A percentile compares a stretch with the other conserved stretches of the same genome.
Evolutionary conservation across 2,113 vertebrate genomes (phyloP).

Genomic region (Carassius auratus): DNA sequence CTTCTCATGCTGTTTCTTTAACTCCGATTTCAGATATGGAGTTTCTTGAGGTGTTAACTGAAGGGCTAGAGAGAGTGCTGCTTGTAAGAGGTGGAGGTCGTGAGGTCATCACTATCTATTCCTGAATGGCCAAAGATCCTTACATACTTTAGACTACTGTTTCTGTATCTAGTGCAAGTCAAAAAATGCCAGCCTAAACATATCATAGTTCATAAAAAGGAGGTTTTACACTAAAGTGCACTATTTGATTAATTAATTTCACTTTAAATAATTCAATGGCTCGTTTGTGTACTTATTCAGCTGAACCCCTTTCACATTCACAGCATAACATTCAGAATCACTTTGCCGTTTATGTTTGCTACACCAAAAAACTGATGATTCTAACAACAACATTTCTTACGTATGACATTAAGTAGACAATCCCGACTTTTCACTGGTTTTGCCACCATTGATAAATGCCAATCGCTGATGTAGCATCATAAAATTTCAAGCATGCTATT

Average conservation of each 20-base stretch:
- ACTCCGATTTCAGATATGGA: constrained; percentile 87
- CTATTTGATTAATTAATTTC: constrained; percentile 11
- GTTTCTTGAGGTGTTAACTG: constrained; percentile 94
- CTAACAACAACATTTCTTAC: background rate
- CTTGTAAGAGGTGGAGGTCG: constrained; percentile 93
- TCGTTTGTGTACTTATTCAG: no score
- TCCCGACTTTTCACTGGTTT: background rate
- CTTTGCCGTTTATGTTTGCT: background rate
- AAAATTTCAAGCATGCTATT: background rate
- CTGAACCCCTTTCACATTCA: background rate
- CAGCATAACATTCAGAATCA: background rate
- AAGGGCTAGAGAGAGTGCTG: constrained; percentile 92
- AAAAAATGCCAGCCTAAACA: background rate
- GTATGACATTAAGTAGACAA: background rate
- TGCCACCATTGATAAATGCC: background rate
- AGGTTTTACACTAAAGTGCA: background rate
- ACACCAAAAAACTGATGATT: background rate
- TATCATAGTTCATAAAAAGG: background rate
- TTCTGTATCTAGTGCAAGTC: background rate
- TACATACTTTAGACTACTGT: constrained; percentile 15
- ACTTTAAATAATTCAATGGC: background rate
- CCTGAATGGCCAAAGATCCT: constrained; percentile 75
- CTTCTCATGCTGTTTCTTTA: constrained; percentile 66
- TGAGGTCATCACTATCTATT: constrained; percentile 99
- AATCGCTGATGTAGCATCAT: background rate